Base-by-base conservation (phyloP, 2,888 invertebrate species). In the Cantharis nigra region DNA sequence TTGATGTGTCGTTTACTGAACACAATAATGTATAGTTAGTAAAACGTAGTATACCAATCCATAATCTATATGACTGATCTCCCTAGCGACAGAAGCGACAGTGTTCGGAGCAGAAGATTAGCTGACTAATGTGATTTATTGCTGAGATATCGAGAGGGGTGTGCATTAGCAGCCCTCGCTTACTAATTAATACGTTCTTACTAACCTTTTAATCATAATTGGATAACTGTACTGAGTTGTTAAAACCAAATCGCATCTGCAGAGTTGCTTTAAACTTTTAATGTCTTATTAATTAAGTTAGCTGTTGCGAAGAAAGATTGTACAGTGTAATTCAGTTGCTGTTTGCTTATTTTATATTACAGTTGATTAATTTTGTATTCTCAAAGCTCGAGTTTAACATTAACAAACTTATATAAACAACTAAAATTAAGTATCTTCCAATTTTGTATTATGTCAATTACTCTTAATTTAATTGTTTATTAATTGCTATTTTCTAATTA, bases 191-290 rank as follows among this genome's bases (percentile, higher is more conserved):
- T 88, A 88, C 87, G 85, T 88, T 87, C 87, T 88, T 88, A 88
- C 87, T 87, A 88, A 87, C 89, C 87, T 88, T 88, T 89, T 88
- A 89, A 88, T 89, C 88, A 88, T 89, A 89, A 89, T 89, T 89
- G 88, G 88, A 88, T 89, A 87, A 88, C 86, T 87, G 86, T 86
- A 86, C 83, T 83, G 76, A 83, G 82, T 82, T 83, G 82, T 83
- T 85, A 83, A 86, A 85, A 85, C 84, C 84, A 82, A 84, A 86
- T 86, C 85, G 84, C 86, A 86, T 85, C 86, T 85, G 86, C 82
- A 82, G 80, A 79, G 82, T 82, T 84, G 84, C 84, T 85, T 82
- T 83, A 84, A 86, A 86, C 83, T 87, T 86, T 85, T 87, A 86
- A 87, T 86, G 85, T 87, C 86, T 86, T 87, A 86, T 87, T 87